phyloP scores from a whole-genome alignment of 2,888 invertebrate species.

The Drosophila colorata region DNA sequence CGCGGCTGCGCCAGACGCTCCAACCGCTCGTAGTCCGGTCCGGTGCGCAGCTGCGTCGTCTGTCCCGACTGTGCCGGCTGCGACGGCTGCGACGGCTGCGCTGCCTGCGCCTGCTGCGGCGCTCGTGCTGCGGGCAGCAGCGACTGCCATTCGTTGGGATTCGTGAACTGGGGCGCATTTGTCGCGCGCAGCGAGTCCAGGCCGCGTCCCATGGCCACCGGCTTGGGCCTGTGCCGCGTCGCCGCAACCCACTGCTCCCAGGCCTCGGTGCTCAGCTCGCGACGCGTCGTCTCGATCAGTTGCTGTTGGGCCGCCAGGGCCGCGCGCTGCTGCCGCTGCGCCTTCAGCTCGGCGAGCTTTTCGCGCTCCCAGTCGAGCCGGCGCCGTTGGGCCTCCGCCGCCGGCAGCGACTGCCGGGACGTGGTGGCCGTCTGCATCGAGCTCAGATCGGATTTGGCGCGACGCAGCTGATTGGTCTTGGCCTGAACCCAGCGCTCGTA shows the following conservation, averaged over 20 bases:
- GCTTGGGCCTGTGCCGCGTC: constrained; percentile 75
- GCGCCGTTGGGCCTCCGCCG: constrained; percentile 12
- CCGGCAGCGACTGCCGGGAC: background rate
- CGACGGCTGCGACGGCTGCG: background rate
- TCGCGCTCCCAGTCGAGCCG: constrained; percentile 36
- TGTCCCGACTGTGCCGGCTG: background rate
- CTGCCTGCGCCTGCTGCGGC: background rate
- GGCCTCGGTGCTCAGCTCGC: constrained; percentile 24
- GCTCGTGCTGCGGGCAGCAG: background rate
- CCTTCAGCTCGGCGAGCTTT: constrained; percentile 28
- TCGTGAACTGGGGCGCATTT: constrained; percentile 75
- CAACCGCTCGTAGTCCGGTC: constrained; percentile 38
- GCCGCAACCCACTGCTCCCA: constrained; percentile 36
- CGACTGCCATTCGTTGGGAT: constrained; percentile 80
- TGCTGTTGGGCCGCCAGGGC: background rate
- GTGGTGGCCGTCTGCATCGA: background rate
- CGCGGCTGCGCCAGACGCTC: constrained; percentile 44
- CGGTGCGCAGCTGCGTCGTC: background rate
- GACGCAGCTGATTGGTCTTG: constrained; percentile 24
- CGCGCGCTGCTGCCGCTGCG: constrained; percentile 10
- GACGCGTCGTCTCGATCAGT: constrained; percentile 4
- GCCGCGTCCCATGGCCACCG: constrained; percentile 82
- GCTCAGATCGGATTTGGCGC: constrained; percentile 38
- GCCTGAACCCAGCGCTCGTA: constrained; percentile 30
- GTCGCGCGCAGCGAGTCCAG: constrained; percentile 80